phyloP scores from a whole-genome alignment of 2,797 vertebrate species.

The Coregonus suidteri region DNA sequence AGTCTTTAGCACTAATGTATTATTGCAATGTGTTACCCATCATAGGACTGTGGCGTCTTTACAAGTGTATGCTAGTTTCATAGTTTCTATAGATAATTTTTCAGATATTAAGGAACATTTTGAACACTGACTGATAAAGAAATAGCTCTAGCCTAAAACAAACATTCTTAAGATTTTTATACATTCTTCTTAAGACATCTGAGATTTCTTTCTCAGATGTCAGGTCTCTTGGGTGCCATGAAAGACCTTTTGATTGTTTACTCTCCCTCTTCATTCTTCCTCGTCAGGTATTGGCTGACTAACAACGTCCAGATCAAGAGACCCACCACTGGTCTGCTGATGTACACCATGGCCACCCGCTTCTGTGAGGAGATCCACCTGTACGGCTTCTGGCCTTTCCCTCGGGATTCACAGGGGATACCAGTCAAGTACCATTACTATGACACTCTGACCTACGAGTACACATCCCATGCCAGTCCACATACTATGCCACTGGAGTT shows the following conservation, averaged over 20 bases:
- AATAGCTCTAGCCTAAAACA: not conserved
- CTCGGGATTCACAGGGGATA: constrained; percentile 81
- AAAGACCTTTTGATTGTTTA: not conserved
- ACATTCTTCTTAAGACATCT: no score
- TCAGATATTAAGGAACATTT: not conserved
- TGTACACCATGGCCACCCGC: constrained; percentile 97
- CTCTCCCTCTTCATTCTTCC: no score
- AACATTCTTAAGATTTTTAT: constrained; percentile 1
- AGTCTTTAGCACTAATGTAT: no score
- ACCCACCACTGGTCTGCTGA: constrained; percentile 94
- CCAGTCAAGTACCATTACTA: constrained; percentile 97
- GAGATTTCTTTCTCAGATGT: no score
- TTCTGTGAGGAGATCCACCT: constrained; percentile 97
- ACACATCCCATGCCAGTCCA: constrained; percentile 91
- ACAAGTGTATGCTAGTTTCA: no score
- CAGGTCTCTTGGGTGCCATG: not conserved
- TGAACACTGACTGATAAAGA: not conserved
- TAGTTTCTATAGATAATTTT: not conserved
- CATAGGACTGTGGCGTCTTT: not conserved
- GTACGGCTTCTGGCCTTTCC: constrained; percentile 97
- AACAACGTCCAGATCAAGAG: constrained; percentile 97
- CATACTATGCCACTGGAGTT: constrained; percentile 98
- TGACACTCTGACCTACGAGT: constrained; percentile 90
- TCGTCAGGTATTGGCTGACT: constrained; percentile 91
- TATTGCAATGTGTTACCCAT: no score